Evolutionary conservation across 1,140 invertebrate genomes (phyloP), one percentile per base, ranked within the genome.

Genomic region (Latrodectus geometricus): DNA sequence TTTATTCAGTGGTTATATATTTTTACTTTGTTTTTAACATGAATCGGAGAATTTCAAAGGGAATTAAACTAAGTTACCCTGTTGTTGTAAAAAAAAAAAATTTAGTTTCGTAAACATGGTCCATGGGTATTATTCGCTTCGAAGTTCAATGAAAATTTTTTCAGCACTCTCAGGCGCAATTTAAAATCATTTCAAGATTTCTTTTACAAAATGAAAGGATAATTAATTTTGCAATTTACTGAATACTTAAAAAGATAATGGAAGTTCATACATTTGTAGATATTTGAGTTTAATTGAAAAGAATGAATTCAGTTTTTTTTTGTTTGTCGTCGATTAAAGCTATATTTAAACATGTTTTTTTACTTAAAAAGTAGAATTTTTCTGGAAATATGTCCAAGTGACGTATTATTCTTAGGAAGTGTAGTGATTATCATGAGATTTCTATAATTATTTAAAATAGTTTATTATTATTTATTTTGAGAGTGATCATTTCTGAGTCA

Each of bases 11-110:
- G 70, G 52, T 66, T 52, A 11, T n/a, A n/a, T n/a, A 21, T n/a
- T 70, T 21, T 48, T 15, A 54, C 20, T 65, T 84, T 84, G 82
- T 84, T 84, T 84, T 76, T 84, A 84, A 84, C 56, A 84, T 84
- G 56, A 76, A 84, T 69, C 23, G 61, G 61, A 76, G 73, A 84
- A 50, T 17, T 76, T 52, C 20, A 14, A 69, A 76, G 82, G 74
- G 82, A 84, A 52, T 66, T 52, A n/a, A 8, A 14, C 9, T 48
- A 12, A 50, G 70, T 83, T 74, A 17, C 80, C 80, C 65, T 61
- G 80, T 76, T 21, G 54, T 9, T 61, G 21, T 52, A 61, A 61
- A 5, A 76, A 76, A 61, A n/a, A 61, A 21, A 56, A 76, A 76
- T 49, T 15, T 76, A 76, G 54, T 12, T 12, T 23, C 52, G 74